phyloP scores from a whole-genome alignment of 2,797 vertebrate genomes.

The Microctenopoma steveboyesi region DNA sequence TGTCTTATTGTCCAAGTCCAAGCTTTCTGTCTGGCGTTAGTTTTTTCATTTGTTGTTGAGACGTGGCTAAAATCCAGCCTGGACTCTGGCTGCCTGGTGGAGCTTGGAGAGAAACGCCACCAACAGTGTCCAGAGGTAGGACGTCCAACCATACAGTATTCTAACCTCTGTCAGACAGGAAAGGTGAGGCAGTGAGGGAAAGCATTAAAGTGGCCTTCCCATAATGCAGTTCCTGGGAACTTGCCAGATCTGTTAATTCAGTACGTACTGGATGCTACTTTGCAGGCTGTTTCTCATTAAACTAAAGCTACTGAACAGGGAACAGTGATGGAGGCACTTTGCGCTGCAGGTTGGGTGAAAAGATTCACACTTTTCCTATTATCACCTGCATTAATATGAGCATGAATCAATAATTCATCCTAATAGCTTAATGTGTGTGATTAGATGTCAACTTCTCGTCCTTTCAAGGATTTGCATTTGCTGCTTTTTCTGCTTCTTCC shows the following conservation, averaged over 20 bases:
- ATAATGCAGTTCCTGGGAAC: conserved; percentile 57
- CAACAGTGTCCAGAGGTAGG: background rate
- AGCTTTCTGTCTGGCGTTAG: background rate
- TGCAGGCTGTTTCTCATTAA: conserved; percentile 43
- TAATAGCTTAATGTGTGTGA: conserved; percentile 55
- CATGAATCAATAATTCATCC: conserved; percentile 59
- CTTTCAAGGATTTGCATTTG: conserved; percentile 44
- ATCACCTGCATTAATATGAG: conserved; percentile 57
- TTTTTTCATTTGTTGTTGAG: background rate
- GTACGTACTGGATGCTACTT: conserved; percentile 5
- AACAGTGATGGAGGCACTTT: conserved; percentile 40
- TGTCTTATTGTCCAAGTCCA: background rate
- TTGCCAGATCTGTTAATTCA: conserved; percentile 51
- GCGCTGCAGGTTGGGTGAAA: conserved; percentile 37
- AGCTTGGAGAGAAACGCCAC: background rate
- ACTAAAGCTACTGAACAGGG: conserved; percentile 35
- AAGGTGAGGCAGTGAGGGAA: conserved; percentile 18
- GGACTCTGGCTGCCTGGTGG: no score
- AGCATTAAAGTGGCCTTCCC: conserved; percentile 10
- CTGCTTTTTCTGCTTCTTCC: conserved; percentile 36
- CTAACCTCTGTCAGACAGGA: conserved; percentile 33
- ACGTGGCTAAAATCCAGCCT: background rate
- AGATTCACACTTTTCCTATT: conserved; percentile 58
- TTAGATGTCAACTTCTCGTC: conserved; percentile 44
- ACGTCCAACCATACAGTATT: background rate